Conservation (phyloP, 1,140 invertebrate species). For the Dysdera silvatica region DNA sequence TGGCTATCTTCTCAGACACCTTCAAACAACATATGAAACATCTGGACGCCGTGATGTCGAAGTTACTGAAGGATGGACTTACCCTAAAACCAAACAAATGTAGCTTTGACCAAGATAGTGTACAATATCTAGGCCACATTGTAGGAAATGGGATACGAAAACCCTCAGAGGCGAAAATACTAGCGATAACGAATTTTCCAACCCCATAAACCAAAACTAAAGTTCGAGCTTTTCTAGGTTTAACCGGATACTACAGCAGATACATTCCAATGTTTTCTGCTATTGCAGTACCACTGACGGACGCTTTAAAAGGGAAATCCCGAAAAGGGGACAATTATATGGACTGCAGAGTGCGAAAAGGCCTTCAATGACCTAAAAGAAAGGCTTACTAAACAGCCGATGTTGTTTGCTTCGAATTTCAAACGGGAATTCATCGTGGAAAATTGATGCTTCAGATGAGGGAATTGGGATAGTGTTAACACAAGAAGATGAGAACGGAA, state of each 20-base stretch:
- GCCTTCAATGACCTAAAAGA: slow-evolving; percentile 29
- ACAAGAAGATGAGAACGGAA: slow-evolving; percentile 13
- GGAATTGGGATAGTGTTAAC: slow-evolving; percentile 29
- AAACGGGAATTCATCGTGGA: slow-evolving; percentile 2
- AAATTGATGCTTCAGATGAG: slow-evolving; percentile 17
- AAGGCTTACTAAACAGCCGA: slow-evolving; percentile 3
- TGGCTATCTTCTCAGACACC: no score
- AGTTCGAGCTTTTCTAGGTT: slow-evolving; percentile 35
- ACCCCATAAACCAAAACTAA: slow-evolving; percentile 26
- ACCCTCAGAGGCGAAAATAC: slow-evolving; percentile 30
- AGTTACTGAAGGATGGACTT: no score
- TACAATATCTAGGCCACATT: no score
- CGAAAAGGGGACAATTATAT: slow-evolving; percentile 6
- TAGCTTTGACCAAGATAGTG: no score
- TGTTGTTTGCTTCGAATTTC: slow-evolving; percentile 16
- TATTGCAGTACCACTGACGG: slow-evolving; percentile 32
- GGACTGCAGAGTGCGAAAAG: slow-evolving; percentile 21
- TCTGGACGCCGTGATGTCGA: no score
- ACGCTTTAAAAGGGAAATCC: not conserved
- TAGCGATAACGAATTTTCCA: slow-evolving; percentile 29
- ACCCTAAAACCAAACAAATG: no score
- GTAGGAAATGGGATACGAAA: no score
- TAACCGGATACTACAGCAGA: slow-evolving; percentile 34
- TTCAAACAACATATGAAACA: no score
- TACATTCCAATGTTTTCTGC: slow-evolving; percentile 35